Evolutionary conservation across 1,140 invertebrate species (phyloP).

Genomic region (Brachionus sp.): DNA sequence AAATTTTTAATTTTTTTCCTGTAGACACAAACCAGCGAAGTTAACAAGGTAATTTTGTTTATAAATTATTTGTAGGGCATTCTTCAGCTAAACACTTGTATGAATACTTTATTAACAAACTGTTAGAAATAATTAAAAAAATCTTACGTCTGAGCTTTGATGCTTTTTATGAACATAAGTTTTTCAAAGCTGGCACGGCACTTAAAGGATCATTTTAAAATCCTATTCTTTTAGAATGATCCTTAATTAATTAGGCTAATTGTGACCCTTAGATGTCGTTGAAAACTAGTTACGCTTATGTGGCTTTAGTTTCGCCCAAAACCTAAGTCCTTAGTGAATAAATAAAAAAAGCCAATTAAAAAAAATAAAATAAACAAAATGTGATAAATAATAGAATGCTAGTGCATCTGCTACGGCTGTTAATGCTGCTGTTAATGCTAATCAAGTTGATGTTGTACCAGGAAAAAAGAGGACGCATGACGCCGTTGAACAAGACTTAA

Average conservation of each 20-base stretch:
- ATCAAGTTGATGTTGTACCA: slow-evolving; percentile 42
- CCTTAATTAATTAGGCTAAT: background rate
- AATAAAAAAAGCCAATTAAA: background rate
- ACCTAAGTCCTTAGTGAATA: background rate
- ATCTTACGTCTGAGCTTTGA: background rate
- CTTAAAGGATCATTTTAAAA: background rate
- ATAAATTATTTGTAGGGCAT: background rate
- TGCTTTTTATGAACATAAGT: background rate
- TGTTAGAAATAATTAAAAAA: slow-evolving; percentile 13
- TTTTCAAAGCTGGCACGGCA: slow-evolving; percentile 1
- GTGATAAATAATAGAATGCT: slow-evolving; percentile 9
- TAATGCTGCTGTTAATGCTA: slow-evolving; percentile 38
- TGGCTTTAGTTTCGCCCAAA: background rate
- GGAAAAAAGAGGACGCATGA: slow-evolving; percentile 46
- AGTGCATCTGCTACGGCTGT: slow-evolving; percentile 46
- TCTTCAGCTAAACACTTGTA: background rate
- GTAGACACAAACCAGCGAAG: background rate
- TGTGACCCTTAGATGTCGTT: background rate
- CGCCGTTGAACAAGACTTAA: slow-evolving; percentile 43
- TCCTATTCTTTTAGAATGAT: background rate
- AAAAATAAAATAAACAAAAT: slow-evolving; percentile 1
- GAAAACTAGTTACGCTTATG: slow-evolving; percentile 17
- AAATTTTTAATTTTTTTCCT: background rate
- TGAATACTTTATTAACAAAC: slow-evolving; percentile 8
- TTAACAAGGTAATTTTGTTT: slow-evolving; percentile 26